A percentile compares a stretch with the other conserved stretches of the same genome.
Conservation (phyloP, 2,797 vertebrate genomes). For the Gallinago nigripennis region DNA sequence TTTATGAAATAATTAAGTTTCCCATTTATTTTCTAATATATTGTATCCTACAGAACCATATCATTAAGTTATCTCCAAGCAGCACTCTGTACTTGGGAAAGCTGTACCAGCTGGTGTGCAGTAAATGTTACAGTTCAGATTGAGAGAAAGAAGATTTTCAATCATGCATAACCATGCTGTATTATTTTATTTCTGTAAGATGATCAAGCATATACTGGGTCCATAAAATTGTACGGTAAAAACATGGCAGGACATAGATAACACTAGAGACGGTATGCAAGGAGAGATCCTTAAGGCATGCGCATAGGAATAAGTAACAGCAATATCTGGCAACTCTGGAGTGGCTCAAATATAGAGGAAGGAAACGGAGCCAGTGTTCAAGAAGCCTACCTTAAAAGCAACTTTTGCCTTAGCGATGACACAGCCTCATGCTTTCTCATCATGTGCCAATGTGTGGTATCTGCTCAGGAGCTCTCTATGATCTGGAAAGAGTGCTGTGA, state of each 20-base stretch:
- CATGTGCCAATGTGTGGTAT: neutral
- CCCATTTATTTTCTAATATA: neutral
- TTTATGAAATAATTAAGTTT: neutral
- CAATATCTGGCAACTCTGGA: neutral
- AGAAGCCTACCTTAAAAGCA: slow-evolving; percentile 28
- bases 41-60: neutral
- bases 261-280: neutral
- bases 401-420: slow-evolving; percentile 1
- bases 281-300: neutral
- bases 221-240: neutral
- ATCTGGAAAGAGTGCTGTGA: neutral
- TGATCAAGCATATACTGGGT: neutral
- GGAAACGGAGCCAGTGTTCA: neutral
- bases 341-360: slow-evolving; percentile 2
- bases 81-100: neutral
- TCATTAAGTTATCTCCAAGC: neutral
- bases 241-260: neutral
- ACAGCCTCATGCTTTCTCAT: slow-evolving; percentile 12
- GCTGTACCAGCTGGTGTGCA: neutral
- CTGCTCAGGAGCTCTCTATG: slow-evolving; percentile 8
- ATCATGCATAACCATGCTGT: neutral
- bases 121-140: neutral
- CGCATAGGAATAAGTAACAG: neutral
- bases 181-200: neutral
- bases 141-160: neutral